Evolutionary conservation across 1,140 invertebrate genomes (phyloP).

Genomic region (Latrodectus geometricus): DNA sequence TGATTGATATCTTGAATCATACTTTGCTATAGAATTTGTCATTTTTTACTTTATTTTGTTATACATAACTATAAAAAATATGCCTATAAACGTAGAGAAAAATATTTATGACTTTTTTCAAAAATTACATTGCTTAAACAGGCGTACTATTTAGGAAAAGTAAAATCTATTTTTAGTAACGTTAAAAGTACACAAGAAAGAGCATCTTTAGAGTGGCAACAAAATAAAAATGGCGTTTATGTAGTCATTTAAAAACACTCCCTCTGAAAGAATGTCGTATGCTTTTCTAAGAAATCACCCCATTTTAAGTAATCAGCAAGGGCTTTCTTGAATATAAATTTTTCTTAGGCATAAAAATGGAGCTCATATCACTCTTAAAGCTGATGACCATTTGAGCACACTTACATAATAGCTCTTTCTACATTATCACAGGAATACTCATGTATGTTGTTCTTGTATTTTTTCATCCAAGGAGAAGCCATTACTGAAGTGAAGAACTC

Average conservation of each 20-base stretch:
- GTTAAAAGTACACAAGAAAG: too few relatives aligned
- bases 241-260: background rate
- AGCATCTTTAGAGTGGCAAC: too few relatives aligned
- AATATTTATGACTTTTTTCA: too few relatives aligned
- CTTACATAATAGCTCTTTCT: background rate
- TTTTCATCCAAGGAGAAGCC: constrained; percentile 11
- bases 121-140: too few relatives aligned
- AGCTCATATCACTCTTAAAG: background rate
- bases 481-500: constrained; percentile 13
- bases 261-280: background rate
- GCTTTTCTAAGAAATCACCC: background rate
- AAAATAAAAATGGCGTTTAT: background rate
- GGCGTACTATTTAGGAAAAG: too few relatives aligned
- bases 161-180: too few relatives aligned
- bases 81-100: too few relatives aligned
- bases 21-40: too few relatives aligned
- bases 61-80: too few relatives aligned
- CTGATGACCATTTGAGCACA: constrained; percentile 10
- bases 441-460: background rate
- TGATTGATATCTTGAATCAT: too few relatives aligned
- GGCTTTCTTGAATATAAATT: background rate
- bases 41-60: too few relatives aligned
- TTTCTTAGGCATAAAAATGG: background rate
- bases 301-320: background rate
- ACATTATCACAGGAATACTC: background rate